Evolutionary conservation across 1,140 invertebrate species (phyloP), one percentile per base, ranked within the genome.

Genomic region (Eumaeus atala): DNA sequence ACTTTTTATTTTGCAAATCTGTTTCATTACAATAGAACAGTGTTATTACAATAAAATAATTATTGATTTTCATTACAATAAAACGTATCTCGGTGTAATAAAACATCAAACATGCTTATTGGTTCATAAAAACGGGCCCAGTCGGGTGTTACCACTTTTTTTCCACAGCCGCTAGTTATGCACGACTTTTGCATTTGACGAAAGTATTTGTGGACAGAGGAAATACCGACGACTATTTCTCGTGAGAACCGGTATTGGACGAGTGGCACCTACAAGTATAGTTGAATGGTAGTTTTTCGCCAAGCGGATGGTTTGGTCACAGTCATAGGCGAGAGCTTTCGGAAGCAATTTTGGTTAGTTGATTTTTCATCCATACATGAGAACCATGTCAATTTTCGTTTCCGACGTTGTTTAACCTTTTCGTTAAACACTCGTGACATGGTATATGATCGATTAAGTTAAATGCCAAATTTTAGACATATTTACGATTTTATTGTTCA

Each of bases 121-220:
- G 49, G 67, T 64, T 56, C 56, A 62, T 76, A 80, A 77, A 69
- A 36, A 58, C 56, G 61, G 53, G 72, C 54, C 47, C 64, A 65
- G 72, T 71, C 69, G 62, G 59, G 70, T 81, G 67, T 81, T 74
- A 67, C 49, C 36, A 70, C 58, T 71, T 76, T 84, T n/a, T 84
- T 84, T 82, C 77, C 70, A 49, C 68, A 73, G 60, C 67, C 74
- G 66, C 63, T 67, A 71, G 83, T 77, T 63, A 86, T 86, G 83
- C 83, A 86, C 83, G 83, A 86, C 72, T 86, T 80, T 78, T 63
- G 74, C 74, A 70, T 84, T 84, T 83, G 65, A 67, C 66, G 50
- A 70, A n/a, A 77, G 71, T 74, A 80, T 77, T 70, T 67, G 66
- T 77, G 69, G 73, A 78, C 73, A 74, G 64, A 60, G 56, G 72